These are phyloP conservation scores for Pipa parva DNA, from an alignment of 2,113 vertebrate species.

Conservation along the genomic window DNA sequence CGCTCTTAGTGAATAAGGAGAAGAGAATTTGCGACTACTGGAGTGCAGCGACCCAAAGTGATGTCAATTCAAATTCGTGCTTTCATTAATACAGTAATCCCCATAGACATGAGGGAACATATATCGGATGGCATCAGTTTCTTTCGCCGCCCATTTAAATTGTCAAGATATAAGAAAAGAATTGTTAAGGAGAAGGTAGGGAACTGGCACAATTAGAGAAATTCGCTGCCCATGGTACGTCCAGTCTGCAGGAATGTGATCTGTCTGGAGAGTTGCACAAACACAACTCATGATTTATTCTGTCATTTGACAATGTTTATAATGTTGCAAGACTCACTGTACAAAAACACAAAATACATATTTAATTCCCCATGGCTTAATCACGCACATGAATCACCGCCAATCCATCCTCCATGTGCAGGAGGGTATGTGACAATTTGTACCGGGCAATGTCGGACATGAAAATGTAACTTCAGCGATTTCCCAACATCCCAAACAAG, in stretches of 20 bases:
- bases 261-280: neutral
- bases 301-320: slow-evolving; percentile 20
- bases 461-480: slow-evolving; percentile 87
- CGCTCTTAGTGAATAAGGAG: too few relatives aligned
- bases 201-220: too few relatives aligned
- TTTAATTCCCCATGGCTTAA: neutral
- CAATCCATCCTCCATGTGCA: neutral
- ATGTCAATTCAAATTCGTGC: too few relatives aligned
- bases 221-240: neutral
- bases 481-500: slow-evolving; percentile 80
- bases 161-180: too few relatives aligned
- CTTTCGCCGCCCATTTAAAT: too few relatives aligned
- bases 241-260: neutral
- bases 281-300: slow-evolving; percentile 25
- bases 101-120: neutral
- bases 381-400: too few relatives aligned
- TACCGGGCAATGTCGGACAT: neutral
- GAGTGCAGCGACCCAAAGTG: too few relatives aligned
- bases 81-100: neutral
- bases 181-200: slow-evolving; percentile 31
- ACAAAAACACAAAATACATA: slow-evolving; percentile 16
- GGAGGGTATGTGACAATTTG: slow-evolving; percentile 1
- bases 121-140: too few relatives aligned
- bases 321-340: slow-evolving; percentile 33
- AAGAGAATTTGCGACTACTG: too few relatives aligned